Base-by-base conservation (phyloP, 2,888 invertebrate species). In the Mythimna albipuncta region DNA sequence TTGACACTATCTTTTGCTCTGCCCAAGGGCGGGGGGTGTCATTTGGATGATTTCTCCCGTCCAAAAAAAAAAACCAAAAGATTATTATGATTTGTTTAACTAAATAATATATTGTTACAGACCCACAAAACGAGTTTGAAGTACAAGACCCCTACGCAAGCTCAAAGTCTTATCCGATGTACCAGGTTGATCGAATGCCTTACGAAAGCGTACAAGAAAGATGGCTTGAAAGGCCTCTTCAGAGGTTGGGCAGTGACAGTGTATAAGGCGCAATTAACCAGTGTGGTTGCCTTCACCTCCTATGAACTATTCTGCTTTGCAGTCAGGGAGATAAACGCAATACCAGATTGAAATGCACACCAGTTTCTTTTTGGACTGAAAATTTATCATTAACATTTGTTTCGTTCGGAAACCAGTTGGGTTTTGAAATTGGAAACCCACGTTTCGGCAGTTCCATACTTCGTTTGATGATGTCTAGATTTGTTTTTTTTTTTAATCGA, bases 171-270 rank as follows among this genome's bases (percentile, higher is more conserved):
- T 1, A 81, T 92, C 0, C 89, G 85, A 26, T 96, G 96, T 72
- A 78, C 68, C 0, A 88, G 64, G 0, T 69, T 96, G 0, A 0
- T 81, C 0, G 79, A 91, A 0, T 96, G 96, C 61, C 64, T 95
- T 0, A 2, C 61, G 0, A 61, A 87, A 0, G 91, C 92, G 0
- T 85, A 91, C 44, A 82, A 83, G 63, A 73, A 78, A 0, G 94
- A 94, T 6, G 96, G 96, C 0, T 0, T 93, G 0, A 16, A 9
- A 1, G 96, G 96, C 0, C 85, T 95, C 0, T 96, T 87, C 74
- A 83, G 92, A 26, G 96, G 96, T 0, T 93, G 93, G 91, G 82
- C 85, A 1, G 89, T 95, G 11, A 94, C 95, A 0, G 83, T 94
- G 0, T 90, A 88, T 70, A 96, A 96, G 66, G 91, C 96, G 0